Evolutionary conservation across 2,113 vertebrate genomes (phyloP), one percentile per base, ranked within the genome.

Genomic region (Melospiza georgiana): DNA sequence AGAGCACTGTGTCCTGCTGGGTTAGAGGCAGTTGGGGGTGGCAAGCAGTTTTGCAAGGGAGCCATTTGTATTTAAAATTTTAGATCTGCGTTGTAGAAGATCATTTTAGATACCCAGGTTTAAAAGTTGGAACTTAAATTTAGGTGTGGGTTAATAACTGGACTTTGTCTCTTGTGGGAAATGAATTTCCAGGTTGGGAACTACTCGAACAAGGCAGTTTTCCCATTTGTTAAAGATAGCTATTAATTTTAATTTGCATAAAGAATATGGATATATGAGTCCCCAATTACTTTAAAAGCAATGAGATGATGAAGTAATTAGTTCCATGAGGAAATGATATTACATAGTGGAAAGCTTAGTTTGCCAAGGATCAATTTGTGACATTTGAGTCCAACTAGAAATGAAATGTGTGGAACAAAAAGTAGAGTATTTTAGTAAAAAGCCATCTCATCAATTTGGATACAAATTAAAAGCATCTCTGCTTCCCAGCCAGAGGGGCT

Each of bases 281-380:
- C 83, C 58, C 31, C 95, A 97, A 98, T 98, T 97, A 96, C 85
- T 88, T 95, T 98, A 98, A 98, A 96, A 97, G 97, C 96, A 94
- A 43, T 86, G 88, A 92, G 91, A 91, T 35, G 92, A 68, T 62
- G 41, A 96, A 96, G 95, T 93, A 97, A 97, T 98, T 96, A 94
- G 84, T 90, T 95, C 48, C 72, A 87, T 89, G 59, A 84, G 84
- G 86, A 93, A 93, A 94, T 96, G n/a, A 87, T 62, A 84, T 95
- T 97, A 90, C 46, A 6, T 84, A 88, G 95, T 97, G 93, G 79
- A 91, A 94, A 93, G 71, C 84, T 87, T 93, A 39, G 48, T 94
- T 96, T 98, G 97, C 97, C 98, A 98, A 89, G 58, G 86, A 97
- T 96, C 95, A 94, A 96, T 94, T 95, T 96, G 66, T 94, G 78